Percentiles rank a stretch among this genome's conserved stretches.
These are phyloP conservation scores for Otolemur crassicaudatus DNA, from an alignment of 2,797 vertebrate genomes.

Conservation along the genomic window DNA sequence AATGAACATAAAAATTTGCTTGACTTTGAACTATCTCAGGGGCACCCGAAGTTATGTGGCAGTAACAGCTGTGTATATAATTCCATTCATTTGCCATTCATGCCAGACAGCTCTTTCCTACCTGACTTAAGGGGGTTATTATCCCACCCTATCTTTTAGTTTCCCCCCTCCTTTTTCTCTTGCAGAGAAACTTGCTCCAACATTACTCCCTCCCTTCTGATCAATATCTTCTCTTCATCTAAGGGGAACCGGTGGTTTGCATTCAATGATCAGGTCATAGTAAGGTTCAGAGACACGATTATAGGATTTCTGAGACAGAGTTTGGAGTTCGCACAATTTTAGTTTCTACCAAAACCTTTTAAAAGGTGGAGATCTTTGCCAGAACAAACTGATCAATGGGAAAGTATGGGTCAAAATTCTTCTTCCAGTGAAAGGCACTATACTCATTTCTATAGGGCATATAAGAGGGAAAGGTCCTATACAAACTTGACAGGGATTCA, in stretches of 20 bases:
- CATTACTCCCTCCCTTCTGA: neutral
- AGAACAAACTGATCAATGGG: conserved; percentile 22
- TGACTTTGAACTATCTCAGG: neutral
- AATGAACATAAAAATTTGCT: neutral
- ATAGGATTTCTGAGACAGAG: conserved; percentile 28
- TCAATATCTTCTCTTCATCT: conserved; percentile 46
- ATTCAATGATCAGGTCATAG: neutral
- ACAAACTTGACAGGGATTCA: neutral
- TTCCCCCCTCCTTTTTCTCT: conserved; percentile 5
- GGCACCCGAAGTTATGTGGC: neutral
- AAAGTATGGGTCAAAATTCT: conserved; percentile 17
- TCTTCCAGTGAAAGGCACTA: neutral
- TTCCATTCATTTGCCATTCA: neutral
- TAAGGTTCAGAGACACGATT: conserved; percentile 22
- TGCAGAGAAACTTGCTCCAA: neutral
- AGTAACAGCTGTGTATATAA: neutral
- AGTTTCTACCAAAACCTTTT: neutral
- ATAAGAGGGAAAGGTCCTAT: neutral
- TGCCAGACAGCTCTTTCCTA: neutral
- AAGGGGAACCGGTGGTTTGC: conserved; percentile 16
- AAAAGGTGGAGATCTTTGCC: neutral
- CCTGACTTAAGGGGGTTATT: neutral
- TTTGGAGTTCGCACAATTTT: conserved; percentile 40
- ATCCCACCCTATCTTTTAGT: neutral
- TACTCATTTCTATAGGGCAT: neutral